Evolutionary conservation across 1,140 invertebrate genomes (phyloP).

Genomic region (Ylistrum balloti): DNA sequence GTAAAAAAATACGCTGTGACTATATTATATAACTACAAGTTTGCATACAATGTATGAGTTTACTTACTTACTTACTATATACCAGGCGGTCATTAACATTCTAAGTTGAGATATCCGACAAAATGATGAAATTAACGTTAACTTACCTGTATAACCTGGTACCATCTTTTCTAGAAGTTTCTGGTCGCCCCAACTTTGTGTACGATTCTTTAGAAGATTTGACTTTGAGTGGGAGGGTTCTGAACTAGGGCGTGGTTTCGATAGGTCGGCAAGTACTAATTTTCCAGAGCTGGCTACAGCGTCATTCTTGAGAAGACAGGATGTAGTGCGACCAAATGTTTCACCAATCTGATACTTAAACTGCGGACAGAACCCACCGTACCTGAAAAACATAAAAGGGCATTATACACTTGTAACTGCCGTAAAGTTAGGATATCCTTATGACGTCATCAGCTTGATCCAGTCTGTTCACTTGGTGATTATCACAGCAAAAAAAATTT

Average conservation of each 20-base stretch:
- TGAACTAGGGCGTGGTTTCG: slow-evolving; percentile 42
- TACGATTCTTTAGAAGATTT: slow-evolving; percentile 63
- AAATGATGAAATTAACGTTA: neutral
- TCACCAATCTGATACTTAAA: slow-evolving; percentile 77
- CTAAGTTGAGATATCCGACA: no score
- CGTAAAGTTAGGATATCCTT: no score
- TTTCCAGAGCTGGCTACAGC: slow-evolving; percentile 73
- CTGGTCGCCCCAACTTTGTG: slow-evolving; percentile 74
- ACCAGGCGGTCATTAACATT: no score
- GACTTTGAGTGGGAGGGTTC: slow-evolving; percentile 49
- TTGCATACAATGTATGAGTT: no score
- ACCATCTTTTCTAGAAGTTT: slow-evolving; percentile 76
- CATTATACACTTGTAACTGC: no score
- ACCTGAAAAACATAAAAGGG: slow-evolving; percentile 63
- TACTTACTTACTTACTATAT: no score
- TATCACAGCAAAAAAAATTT: no score
- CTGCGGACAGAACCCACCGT: slow-evolving; percentile 78
- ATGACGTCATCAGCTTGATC: no score
- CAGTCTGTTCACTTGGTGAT: no score
- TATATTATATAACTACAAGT: no score
- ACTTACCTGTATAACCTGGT: slow-evolving; percentile 76
- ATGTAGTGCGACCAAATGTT: slow-evolving; percentile 77
- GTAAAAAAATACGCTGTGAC: no score
- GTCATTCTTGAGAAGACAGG: slow-evolving; percentile 67
- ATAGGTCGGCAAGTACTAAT: slow-evolving; percentile 68